phyloP scores from a whole-genome alignment of 2,797 vertebrate genomes.

The Alauda arvensis region DNA sequence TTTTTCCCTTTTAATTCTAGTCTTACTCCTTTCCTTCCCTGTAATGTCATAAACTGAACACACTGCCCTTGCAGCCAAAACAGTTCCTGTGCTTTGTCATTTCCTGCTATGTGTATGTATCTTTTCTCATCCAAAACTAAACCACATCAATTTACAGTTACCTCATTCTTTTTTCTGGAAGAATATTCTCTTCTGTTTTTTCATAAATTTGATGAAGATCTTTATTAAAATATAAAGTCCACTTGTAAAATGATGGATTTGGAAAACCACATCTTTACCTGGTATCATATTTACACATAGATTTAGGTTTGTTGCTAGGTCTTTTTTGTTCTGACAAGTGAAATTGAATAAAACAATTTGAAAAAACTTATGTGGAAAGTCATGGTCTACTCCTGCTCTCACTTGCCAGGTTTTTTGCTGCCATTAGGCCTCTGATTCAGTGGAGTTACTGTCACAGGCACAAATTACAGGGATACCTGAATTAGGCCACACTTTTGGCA shows the following conservation, averaged over 20 bases:
- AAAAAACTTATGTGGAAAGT: not conserved
- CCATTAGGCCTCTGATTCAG: not conserved
- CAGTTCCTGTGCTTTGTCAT: not conserved
- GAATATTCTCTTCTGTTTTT: not conserved
- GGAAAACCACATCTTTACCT: not conserved
- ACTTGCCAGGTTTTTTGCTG: not conserved
- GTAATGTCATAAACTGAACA: not conserved
- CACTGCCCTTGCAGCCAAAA: not conserved
- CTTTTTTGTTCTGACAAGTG: not conserved
- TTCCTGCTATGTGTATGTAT: not conserved
- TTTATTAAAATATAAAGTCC: not conserved
- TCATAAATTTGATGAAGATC: not conserved
- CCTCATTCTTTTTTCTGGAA: not conserved
- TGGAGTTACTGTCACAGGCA: not conserved
- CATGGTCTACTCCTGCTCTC: not conserved
- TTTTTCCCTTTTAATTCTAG: not conserved
- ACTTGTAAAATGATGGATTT: not conserved
- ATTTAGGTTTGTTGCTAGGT: not conserved
- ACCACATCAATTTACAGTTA: not conserved
- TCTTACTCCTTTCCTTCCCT: not conserved
- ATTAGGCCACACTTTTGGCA: not conserved
- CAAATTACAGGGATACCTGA: not conserved
- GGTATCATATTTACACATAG: not conserved
- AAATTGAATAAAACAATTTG: not conserved
- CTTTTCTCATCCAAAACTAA: not conserved